Percentiles rank a stretch among this genome's conserved stretches.
phyloP scores from a whole-genome alignment of 2,113 vertebrate genomes.

The Salminus brasiliensis region DNA sequence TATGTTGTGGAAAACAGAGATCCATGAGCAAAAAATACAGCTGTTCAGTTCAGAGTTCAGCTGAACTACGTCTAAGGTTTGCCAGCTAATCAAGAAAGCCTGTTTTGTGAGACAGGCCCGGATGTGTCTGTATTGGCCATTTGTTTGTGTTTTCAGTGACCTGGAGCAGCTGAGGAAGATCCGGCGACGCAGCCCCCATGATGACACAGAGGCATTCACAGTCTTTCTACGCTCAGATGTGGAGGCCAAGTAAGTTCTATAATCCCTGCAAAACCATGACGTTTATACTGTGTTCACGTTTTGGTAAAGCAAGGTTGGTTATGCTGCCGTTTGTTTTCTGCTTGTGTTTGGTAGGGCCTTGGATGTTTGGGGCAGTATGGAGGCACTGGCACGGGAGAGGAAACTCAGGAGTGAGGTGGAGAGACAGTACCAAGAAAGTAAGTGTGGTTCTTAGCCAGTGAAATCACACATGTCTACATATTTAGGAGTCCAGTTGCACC shows the following conservation, averaged over 20 bases:
- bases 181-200: slow-evolving; percentile 90
- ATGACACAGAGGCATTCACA: slow-evolving; percentile 95
- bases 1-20: too few species aligned
- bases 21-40: too few species aligned
- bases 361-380: slow-evolving; percentile 95
- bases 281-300: neutral
- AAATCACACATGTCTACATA: neutral
- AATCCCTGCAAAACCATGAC: neutral
- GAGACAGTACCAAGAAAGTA: slow-evolving; percentile 92
- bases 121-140: slow-evolving; percentile 4
- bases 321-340: slow-evolving; percentile 7
- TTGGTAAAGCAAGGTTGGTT: neutral
- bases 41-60: too few species aligned
- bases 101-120: neutral
- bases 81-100: too few species aligned
- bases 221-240: slow-evolving; percentile 95
- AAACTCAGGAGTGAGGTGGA: slow-evolving; percentile 90
- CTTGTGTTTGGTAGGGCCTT: slow-evolving; percentile 78
- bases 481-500: neutral
- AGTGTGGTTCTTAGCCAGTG: slow-evolving; percentile 60
- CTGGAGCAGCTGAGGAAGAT: slow-evolving; percentile 93
- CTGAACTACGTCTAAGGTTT: neutral
- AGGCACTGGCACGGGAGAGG: slow-evolving; percentile 91
- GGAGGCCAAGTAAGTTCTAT: slow-evolving; percentile 88
- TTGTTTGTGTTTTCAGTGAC: slow-evolving; percentile 77